Conservation (phyloP, 2,113 vertebrate species). For the Eurystomus gularis region DNA sequence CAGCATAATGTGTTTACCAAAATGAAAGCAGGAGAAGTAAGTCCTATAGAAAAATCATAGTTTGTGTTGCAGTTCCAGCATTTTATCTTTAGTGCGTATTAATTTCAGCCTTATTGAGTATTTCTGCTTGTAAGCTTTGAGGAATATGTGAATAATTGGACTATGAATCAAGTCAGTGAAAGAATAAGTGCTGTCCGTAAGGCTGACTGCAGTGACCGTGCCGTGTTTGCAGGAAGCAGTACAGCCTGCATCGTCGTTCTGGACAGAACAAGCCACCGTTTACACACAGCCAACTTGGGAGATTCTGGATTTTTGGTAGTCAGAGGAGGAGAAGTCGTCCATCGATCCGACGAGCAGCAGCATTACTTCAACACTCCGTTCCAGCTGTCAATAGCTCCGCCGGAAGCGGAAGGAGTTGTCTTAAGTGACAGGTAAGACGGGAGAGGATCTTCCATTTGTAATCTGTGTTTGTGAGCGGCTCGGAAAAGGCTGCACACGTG, state of each 20-base stretch:
- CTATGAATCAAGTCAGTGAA: rapidly evolving
- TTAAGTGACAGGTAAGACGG: conserved; percentile 81
- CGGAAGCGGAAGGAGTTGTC: conserved; percentile 91
- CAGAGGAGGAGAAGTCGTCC: conserved; percentile 93
- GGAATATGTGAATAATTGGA: neutral
- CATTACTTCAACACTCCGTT: conserved; percentile 96
- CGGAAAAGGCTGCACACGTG: rapidly evolving
- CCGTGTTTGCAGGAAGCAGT: conserved; percentile 85
- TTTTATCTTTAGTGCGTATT: neutral
- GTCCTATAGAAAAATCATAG: neutral
- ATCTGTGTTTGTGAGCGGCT: neutral
- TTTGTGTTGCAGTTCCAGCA: neutral
- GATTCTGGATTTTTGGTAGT: conserved; percentile 97
- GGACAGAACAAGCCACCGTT: conserved; percentile 89
- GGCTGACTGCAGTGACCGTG: rapidly evolving
- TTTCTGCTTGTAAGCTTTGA: neutral
- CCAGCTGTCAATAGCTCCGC: conserved; percentile 95
- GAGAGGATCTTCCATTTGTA: neutral
- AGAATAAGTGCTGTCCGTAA: neutral
- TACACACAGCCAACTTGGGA: conserved; percentile 95
- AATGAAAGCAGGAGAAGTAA: neutral
- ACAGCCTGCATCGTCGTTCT: conserved; percentile 92
- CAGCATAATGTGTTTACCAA: conserved; percentile 17
- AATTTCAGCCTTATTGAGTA: neutral
- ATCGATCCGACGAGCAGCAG: conserved; percentile 96